These are phyloP conservation scores for Microplitis mediator DNA, from an alignment of 1,140 invertebrate species.

Conservation along the genomic window DNA sequence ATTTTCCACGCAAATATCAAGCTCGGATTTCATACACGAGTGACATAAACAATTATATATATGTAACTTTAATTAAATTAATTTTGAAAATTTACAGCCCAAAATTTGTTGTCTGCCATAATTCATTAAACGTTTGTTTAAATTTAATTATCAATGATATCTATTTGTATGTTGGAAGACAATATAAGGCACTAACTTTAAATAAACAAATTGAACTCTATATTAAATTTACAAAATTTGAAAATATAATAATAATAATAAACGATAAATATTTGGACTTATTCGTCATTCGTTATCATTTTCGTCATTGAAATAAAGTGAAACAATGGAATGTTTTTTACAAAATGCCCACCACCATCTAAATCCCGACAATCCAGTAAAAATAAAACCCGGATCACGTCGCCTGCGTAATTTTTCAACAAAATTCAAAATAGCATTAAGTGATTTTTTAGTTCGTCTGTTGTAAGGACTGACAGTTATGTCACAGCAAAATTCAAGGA, in stretches of 20 bases:
- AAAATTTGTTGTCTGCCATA: too few relatives aligned
- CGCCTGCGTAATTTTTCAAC: constrained; percentile 68
- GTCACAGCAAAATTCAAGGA: constrained; percentile 77
- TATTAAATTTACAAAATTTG: neutral
- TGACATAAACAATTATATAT: too few relatives aligned
- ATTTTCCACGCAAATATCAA: too few relatives aligned
- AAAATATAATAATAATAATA: constrained; percentile 7
- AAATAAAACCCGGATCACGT: constrained; percentile 70
- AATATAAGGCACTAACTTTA: too few relatives aligned
- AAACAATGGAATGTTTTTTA: constrained; percentile 78
- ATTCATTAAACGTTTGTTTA: too few relatives aligned
- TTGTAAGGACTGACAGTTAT: constrained; percentile 75
- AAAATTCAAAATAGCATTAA: constrained; percentile 69
- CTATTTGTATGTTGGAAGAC: too few relatives aligned
- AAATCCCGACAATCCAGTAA: constrained; percentile 72
- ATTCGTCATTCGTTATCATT: constrained; percentile 53
- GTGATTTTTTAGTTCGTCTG: constrained; percentile 72
- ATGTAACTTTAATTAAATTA: too few relatives aligned
- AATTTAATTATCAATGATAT: too few relatives aligned
- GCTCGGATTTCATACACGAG: too few relatives aligned
- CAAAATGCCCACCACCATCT: constrained; percentile 84
- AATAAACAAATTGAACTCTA: neutral
- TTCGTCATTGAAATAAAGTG: constrained; percentile 67
- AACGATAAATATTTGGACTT: neutral
- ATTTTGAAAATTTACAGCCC: too few relatives aligned